Base-by-base conservation (phyloP, 2,113 vertebrate genomes). In the Callopanchax toddi region DNA sequence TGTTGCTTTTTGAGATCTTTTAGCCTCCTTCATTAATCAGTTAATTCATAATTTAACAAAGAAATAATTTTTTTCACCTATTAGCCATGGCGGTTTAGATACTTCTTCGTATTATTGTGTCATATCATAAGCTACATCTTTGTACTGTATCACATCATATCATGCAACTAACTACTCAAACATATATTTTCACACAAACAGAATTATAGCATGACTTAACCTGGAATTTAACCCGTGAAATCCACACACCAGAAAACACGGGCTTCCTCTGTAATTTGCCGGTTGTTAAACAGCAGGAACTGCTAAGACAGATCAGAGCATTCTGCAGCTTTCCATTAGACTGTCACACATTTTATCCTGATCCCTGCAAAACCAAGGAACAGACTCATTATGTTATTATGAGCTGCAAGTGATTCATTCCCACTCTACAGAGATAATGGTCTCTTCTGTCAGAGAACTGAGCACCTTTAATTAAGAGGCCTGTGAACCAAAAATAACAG, bases 341-440 rank as follows among this genome's bases (percentile, higher is more conserved):
- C 46, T 46, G 61, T 65, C 42, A 10, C 42, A 17, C 42, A 34
- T 74, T 63, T 25, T 60, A 37, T 55, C 72, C 25, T 49, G 34
- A 66, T 56, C 16, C 18, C 48, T 3, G 11, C 52, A 37, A 26
- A 39, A 64, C 61, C 78, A 49, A 54, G 56, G 60, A 79, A 66
- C 39, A 29, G 71, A 58, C 69, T 83, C 70, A 76, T 87, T 81
- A 78, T 46, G 71, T 71, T 67, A 66, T 67, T 68, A 55, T 61
- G 50, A 71, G 67, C 62, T 76, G 73, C 58, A 67, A 71, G 71
- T 52, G 72, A 71, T 70, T 86, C 55, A 72, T 78, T 70, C 58
- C 29, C 59, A 76, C 58, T 66, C 74, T 26, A 45, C 62, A 75
- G 79, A 87, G 76, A 82, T 87, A 83, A 87, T 82, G 56, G 70